Evolutionary conservation across 2,797 vertebrate genomes (phyloP).

Genomic region (Poecilia gillii): DNA sequence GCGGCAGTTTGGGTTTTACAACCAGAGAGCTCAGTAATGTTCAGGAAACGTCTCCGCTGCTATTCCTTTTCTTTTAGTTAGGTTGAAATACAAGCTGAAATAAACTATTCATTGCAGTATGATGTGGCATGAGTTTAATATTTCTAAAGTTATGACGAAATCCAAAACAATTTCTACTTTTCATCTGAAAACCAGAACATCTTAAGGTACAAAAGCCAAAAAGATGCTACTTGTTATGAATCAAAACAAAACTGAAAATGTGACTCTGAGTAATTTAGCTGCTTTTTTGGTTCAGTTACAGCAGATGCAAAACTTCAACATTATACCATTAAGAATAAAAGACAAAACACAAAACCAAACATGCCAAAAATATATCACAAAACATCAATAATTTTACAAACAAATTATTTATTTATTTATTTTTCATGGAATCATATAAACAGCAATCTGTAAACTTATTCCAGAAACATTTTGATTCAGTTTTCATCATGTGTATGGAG

Average conservation of each 20-base stretch:
- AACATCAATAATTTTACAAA: background rate
- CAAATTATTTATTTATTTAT: constrained; percentile 16
- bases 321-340: background rate
- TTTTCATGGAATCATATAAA: constrained; percentile 35
- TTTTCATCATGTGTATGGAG: background rate
- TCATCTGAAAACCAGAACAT: background rate
- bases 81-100: background rate
- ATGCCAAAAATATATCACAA: background rate
- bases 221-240: background rate
- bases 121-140: background rate
- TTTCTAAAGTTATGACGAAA: background rate
- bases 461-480: constrained; percentile 8
- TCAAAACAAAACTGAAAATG: background rate
- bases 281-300: background rate
- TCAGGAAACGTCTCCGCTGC: background rate
- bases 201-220: background rate
- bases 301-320: background rate
- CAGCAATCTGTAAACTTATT: background rate
- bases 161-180: background rate
- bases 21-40: constrained; percentile 9
- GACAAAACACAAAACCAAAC: background rate
- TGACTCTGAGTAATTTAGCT: background rate
- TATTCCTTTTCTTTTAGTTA: background rate
- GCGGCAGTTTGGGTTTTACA: constrained; percentile 24
- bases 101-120: background rate